These are phyloP conservation scores for Nasonia vitripennis DNA, from an alignment of 1,140 invertebrate genomes.

Conservation along the genomic window DNA sequence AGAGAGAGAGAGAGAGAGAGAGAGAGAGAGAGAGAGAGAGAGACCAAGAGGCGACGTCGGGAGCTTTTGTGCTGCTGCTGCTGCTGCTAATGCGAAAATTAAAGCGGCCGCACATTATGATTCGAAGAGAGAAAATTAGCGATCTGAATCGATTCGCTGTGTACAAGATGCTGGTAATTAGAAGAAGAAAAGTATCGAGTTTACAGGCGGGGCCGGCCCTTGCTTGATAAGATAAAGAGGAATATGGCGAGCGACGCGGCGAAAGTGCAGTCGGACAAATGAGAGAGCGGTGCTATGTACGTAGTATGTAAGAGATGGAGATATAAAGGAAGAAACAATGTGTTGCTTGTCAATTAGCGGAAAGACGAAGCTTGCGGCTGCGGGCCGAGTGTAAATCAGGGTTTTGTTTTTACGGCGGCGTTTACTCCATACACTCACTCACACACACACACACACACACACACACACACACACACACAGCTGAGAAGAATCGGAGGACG, in stretches of 20 bases:
- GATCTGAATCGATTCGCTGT: slow-evolving; percentile 16
- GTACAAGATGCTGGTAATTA: slow-evolving; percentile 38
- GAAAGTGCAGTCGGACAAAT: slow-evolving; percentile 11
- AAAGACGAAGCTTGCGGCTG: slow-evolving; percentile 49
- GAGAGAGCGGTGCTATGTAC: slow-evolving; percentile 1
- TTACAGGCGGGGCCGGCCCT: slow-evolving; percentile 16
- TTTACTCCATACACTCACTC: slow-evolving; percentile 66
- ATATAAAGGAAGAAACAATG: slow-evolving; percentile 59
- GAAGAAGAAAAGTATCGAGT: slow-evolving; percentile 42
- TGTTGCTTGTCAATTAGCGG: slow-evolving; percentile 64
- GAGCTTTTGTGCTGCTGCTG: slow-evolving; percentile 36
- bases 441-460: too few species aligned
- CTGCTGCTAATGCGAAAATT: slow-evolving; percentile 43
- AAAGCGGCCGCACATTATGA: slow-evolving; percentile 34
- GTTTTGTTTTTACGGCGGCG: slow-evolving; percentile 61
- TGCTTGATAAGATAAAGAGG: slow-evolving; percentile 49
- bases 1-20: too few species aligned
- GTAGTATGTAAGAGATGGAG: background rate
- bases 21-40: background rate
- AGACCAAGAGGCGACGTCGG: slow-evolving; percentile 3
- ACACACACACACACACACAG: slow-evolving; percentile 61
- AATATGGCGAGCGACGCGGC: slow-evolving; percentile 24
- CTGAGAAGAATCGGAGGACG: slow-evolving; percentile 69
- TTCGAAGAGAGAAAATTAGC: slow-evolving; percentile 48
- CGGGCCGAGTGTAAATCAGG: slow-evolving; percentile 29